Percentiles rank a stretch among this genome's conserved stretches.
phyloP scores from a whole-genome alignment of 2,888 invertebrate species.

The Altica lythri region DNA sequence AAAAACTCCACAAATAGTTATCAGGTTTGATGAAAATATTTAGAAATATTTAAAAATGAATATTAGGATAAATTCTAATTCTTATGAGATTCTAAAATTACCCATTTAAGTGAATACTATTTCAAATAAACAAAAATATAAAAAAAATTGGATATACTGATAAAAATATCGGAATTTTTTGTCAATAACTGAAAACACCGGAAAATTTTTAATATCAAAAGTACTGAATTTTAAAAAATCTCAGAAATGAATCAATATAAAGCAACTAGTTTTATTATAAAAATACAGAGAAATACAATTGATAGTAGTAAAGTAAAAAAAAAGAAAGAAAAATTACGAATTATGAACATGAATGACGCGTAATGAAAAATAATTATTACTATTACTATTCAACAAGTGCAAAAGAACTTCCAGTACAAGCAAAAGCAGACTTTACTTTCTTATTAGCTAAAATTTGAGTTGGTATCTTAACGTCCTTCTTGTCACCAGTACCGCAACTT shows the following conservation, averaged over 20 bases:
- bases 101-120: too few relatives aligned
- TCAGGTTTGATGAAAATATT: too few relatives aligned
- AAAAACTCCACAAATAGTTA: too few relatives aligned
- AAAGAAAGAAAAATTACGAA: conserved; percentile 56
- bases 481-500: conserved; percentile 74
- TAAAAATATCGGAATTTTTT: too few relatives aligned
- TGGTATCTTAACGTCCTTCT: conserved; percentile 57
- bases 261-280: conserved; percentile 49
- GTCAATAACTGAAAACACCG: too few relatives aligned
- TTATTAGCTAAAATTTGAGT: conserved; percentile 52
- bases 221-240: too few relatives aligned
- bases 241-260: conserved; percentile 31
- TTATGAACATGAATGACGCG: conserved; percentile 47
- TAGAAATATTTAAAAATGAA: too few relatives aligned
- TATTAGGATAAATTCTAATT: too few relatives aligned
- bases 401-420: conserved; percentile 62
- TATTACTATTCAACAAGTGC: conserved; percentile 56
- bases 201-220: too few relatives aligned
- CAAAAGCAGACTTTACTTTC: conserved; percentile 54
- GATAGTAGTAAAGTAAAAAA: conserved; percentile 47
- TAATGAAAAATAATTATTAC: conserved; percentile 37
- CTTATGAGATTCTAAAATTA: too few relatives aligned
- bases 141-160: too few relatives aligned
- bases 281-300: conserved; percentile 43
- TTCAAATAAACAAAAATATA: too few relatives aligned